Evolutionary conservation across 2,888 invertebrate species (phyloP), one percentile per base, ranked within the genome.

Genomic region (Hemicrepidius hirtus): DNA sequence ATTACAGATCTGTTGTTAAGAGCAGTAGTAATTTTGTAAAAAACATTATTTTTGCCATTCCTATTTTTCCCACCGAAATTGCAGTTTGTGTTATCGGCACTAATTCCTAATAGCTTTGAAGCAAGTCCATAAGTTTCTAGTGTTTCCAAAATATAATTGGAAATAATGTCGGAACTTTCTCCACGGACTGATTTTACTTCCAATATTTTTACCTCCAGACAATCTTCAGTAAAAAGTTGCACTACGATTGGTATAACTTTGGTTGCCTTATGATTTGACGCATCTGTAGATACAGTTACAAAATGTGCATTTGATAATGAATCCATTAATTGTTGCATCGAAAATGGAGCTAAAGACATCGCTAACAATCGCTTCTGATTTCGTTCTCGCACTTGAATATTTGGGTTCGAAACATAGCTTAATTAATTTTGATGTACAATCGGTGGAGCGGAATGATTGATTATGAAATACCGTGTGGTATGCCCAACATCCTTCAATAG

Each of bases 11-110:
- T 37, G 28, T 28, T 40, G 6, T 28, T 6, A 28, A 53, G 28
- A 24, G 40, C 3, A 16, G 16, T 35, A n/a, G 68, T 68, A 63
- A 57, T 68, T 64, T 21, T 44, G 40, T 62, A 20, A 41, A 28
- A 28, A 28, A 28, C 6, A 6, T 28, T 28, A 28, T 28, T 28
- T 28, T 28, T 28, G 4, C 28, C 63, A 18, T 18, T 59, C 57
- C 63, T 60, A 24, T 21, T 16, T 28, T 18, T 44, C 24, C 74
- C 67, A 13, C 64, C 71, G 50, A 74, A 71, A 55, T 74, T 73
- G n/a, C 57, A 57, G 41, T 73, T 70, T 2, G 67, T 67, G 13
- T 67, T 70, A 28, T 71, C 50, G 7, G 63, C 72, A 21, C 32
- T 53, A 18, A 63, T 32, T 10, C 68, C 68, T 12, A 68, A 13